phyloP scores from a whole-genome alignment of 2,797 vertebrate species.

The Neosilurus hyrtlii region DNA sequence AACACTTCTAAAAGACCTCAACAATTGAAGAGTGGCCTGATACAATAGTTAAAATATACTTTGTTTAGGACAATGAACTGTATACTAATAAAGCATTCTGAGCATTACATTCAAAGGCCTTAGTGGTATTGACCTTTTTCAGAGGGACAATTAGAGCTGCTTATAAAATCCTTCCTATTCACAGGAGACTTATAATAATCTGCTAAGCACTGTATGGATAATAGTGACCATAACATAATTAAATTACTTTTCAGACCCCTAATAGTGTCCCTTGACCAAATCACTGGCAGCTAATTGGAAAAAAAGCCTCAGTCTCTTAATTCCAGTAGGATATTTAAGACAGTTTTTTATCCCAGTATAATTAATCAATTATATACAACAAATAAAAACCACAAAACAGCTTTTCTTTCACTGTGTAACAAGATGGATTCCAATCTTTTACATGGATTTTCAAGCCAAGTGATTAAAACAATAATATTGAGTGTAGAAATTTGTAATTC shows the following conservation, averaged over 20 bases:
- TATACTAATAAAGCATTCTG: background rate
- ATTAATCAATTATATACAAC: background rate
- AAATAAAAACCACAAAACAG: too few relatives aligned
- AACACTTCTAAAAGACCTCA: background rate
- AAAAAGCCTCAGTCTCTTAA: background rate
- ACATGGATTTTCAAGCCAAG: background rate
- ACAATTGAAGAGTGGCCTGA: background rate
- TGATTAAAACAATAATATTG: background rate
- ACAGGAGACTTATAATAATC: background rate
- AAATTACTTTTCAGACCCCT: constrained; percentile 11
- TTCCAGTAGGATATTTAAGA: background rate
- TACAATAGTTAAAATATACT: background rate
- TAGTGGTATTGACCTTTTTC: background rate
- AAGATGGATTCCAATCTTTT: background rate
- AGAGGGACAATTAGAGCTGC: background rate
- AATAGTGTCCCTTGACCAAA: background rate
- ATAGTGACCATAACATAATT: constrained; percentile 21
- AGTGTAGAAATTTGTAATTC: too few relatives aligned
- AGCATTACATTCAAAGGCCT: background rate
- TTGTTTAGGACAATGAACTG: background rate
- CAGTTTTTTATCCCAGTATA: background rate
- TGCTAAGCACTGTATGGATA: background rate
- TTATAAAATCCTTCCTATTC: background rate
- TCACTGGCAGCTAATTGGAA: constrained; percentile 1
- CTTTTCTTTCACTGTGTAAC: background rate